Base-by-base conservation (phyloP, 2,888 invertebrate genomes). In the Aphelenchoides bicaudatus region DNA sequence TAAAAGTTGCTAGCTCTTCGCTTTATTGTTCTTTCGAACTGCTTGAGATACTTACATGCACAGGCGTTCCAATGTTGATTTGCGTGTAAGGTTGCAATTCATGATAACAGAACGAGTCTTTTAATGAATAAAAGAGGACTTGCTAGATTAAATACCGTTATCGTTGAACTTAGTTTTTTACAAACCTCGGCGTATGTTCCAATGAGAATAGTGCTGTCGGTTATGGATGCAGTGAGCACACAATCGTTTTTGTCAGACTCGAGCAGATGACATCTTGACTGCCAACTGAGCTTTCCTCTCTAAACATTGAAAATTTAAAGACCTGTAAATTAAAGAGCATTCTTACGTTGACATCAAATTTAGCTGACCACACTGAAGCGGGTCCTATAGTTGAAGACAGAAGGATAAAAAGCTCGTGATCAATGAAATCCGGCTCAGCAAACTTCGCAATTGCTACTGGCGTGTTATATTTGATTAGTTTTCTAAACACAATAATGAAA, bases 161-260 rank as follows among this genome's bases (percentile, higher is more conserved):
- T 16, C n/a, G 4, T 27, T n/a, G 10, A 25, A 21, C 1, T 2
- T 1, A 10, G 8, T 10, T 8, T 13, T n/a, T 6, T 16, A 47
- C 27, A 29, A 43, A 64, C 64, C 31, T 61, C 56, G 6, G 47
- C 66, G 38, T 68, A 64, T n/a, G 66, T 65, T 8, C 67, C 65
- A 43, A 65, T 68, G n/a, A 68, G 54, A 19, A 67, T 64, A 34
- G 34, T 51, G 16, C 67, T 53, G 28, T 30, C 25, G 28, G 46
- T 54, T 16, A 50, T 51, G 10, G 57, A 39, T n/a, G 56, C 58
- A 16, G 50, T 48, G 25, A 64, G n/a, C 3, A 65, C 57, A 5
- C 58, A 31, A 27, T 65, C 65, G 29, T 43, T 53, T 37, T 51
- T 29, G 27, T 65, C 65, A 2, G 66, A 62, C 16, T 61, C 62